phyloP scores from a whole-genome alignment of 2,797 vertebrate species.

The Bovichtus variegatus region DNA sequence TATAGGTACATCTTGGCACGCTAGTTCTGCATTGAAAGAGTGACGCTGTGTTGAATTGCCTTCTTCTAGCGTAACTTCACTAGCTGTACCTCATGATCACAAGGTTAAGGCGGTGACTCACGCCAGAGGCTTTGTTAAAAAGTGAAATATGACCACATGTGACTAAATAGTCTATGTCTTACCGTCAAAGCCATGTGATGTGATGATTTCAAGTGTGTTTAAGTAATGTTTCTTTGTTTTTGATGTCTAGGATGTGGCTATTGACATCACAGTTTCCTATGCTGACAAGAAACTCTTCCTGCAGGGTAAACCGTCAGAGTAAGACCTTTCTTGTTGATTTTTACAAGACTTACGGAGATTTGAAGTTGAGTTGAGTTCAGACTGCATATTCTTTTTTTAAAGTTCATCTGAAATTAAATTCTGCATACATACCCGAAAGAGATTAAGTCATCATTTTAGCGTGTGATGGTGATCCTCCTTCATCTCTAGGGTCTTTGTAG shows the following conservation, averaged over 20 bases:
- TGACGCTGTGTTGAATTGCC: not conserved
- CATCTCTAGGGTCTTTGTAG: conserved; percentile 49
- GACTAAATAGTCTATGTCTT: not conserved
- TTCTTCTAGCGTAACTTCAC: not conserved
- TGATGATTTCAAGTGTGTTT: conserved; percentile 1
- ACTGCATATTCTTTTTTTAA: not conserved
- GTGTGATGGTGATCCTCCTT: conserved; percentile 9
- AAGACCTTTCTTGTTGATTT: conserved; percentile 44
- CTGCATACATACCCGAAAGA: not conserved
- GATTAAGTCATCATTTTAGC: not conserved
- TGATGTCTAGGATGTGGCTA: conserved; percentile 72
- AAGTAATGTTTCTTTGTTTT: conserved; percentile 13
- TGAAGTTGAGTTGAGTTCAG: not conserved
- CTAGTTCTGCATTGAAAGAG: not conserved
- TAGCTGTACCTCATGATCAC: not conserved
- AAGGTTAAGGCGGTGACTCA: not conserved
- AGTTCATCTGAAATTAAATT: not conserved
- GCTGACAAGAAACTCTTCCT: conserved; percentile 86
- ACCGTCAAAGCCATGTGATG: not conserved
- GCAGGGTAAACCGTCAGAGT: conserved; percentile 74
- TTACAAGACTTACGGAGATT: not conserved
- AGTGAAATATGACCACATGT: not conserved
- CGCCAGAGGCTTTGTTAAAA: not conserved
- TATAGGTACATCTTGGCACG: not conserved
- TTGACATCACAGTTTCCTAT: conserved; percentile 84